Evolutionary conservation across 2,888 invertebrate genomes (phyloP).

Genomic region (Diplazon laetatorius): DNA sequence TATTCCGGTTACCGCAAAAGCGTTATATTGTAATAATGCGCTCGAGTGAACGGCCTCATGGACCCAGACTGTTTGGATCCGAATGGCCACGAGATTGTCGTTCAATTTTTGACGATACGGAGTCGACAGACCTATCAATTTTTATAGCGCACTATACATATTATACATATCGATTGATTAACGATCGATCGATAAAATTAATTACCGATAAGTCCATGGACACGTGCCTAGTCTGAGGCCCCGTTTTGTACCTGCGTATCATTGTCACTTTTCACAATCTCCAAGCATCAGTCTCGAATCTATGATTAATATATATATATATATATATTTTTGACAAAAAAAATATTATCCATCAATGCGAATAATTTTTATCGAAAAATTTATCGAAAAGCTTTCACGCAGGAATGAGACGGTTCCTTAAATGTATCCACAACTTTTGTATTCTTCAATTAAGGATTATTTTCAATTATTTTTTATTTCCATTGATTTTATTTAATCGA

Average conservation of each 20-base stretch:
- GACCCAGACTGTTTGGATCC: conserved; percentile 39
- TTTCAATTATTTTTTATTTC: conserved; percentile 68
- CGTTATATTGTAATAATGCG: conserved; percentile 18
- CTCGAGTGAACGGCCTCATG: conserved; percentile 23
- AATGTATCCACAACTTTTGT: conserved; percentile 71
- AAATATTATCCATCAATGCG: background rate
- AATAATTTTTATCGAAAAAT: conserved; percentile 7
- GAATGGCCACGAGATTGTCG: conserved; percentile 43
- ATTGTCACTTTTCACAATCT: conserved; percentile 59
- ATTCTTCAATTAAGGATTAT: conserved; percentile 61
- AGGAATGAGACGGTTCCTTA: conserved; percentile 69
- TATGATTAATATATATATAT: background rate
- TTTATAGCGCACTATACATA: conserved; percentile 25
- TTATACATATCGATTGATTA: conserved; percentile 40
- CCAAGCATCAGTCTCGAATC: background rate
- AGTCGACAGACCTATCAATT: conserved; percentile 14
- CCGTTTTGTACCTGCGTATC: conserved; percentile 72
- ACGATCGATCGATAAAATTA: conserved; percentile 42
- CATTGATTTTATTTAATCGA: conserved; percentile 72
- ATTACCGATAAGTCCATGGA: conserved; percentile 72
- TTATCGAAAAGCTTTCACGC: conserved; percentile 33
- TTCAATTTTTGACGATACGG: conserved; percentile 31
- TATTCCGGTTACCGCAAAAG: conserved; percentile 13
- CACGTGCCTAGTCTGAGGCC: conserved; percentile 77
- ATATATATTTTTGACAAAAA: background rate